These are phyloP conservation scores for Eristalis arbustorum DNA, from an alignment of 2,888 invertebrate species.

Conservation along the genomic window DNA sequence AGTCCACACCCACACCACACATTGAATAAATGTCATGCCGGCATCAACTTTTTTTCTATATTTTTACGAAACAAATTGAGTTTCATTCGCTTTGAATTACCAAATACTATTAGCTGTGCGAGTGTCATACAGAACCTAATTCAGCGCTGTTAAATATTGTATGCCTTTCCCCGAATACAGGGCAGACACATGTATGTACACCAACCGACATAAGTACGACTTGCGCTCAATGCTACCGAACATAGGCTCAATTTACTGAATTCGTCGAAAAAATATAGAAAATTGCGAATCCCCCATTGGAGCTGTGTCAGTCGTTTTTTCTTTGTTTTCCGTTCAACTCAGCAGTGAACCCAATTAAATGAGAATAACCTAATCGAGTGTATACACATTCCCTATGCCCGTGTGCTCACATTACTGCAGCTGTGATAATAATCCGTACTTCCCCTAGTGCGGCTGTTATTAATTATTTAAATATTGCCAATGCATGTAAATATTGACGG, in stretches of 20 bases:
- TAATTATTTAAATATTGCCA: conserved; percentile 54
- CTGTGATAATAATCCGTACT: conserved; percentile 1
- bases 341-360: not conserved
- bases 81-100: not conserved
- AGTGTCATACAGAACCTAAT: not conserved
- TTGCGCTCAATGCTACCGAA: not conserved
- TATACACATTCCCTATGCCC: not conserved
- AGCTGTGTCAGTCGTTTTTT: not conserved
- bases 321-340: not conserved
- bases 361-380: not conserved
- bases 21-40: no score
- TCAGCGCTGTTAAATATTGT: not conserved
- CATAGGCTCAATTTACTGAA: not conserved
- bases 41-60: no score
- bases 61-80: no score
- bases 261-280: not conserved
- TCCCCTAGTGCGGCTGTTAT: not conserved
- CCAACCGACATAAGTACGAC: not conserved
- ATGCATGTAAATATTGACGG: conserved; percentile 47
- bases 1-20: no score
- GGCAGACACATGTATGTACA: not conserved
- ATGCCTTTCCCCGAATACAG: not conserved
- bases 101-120: not conserved
- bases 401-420: conserved; percentile 6
- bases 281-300: conserved; percentile 5